A percentile compares a stretch with the other conserved stretches of the same genome.
Evolutionary conservation across 2,888 invertebrate species (phyloP).

Genomic region (Gnatocerus cornutus): DNA sequence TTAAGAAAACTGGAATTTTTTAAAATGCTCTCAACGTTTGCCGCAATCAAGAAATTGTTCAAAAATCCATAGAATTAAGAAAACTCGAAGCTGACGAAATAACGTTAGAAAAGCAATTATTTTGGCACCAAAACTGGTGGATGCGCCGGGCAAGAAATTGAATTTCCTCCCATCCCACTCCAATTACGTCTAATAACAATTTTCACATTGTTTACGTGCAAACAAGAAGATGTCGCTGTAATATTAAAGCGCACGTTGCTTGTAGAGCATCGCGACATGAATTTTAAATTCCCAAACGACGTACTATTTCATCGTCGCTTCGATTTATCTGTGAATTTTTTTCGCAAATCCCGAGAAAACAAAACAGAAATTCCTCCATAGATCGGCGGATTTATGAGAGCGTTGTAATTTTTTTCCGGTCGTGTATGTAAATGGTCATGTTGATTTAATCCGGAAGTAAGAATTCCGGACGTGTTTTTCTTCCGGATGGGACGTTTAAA

Average conservation of each 20-base stretch:
- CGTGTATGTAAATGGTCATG: slow-evolving; percentile 14
- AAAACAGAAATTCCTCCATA: slow-evolving; percentile 13
- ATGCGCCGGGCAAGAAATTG: no score
- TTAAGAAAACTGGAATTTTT: no score
- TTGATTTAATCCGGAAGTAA: slow-evolving; percentile 34
- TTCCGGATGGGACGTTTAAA: slow-evolving; percentile 38
- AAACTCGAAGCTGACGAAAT: no score
- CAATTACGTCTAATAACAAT: slow-evolving; percentile 42
- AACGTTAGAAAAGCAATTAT: no score
- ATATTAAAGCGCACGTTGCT: slow-evolving; percentile 30
- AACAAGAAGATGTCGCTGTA: slow-evolving; percentile 34
- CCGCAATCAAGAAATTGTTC: no score
- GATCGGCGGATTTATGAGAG: slow-evolving; percentile 14
- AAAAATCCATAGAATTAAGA: no score
- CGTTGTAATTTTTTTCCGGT: slow-evolving; percentile 13
- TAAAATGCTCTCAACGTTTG: no score
- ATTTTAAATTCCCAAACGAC: slow-evolving; percentile 29
- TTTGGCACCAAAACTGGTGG: no score
- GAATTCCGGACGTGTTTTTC: slow-evolving; percentile 40
- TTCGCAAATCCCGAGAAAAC: slow-evolving; percentile 3
- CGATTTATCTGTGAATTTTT: slow-evolving; percentile 4
- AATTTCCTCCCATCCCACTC: not conserved
- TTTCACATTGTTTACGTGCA: slow-evolving; percentile 36
- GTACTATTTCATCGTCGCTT: slow-evolving; percentile 22
- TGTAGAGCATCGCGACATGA: slow-evolving; percentile 14